These are phyloP conservation scores for Aeoliscus strigatus DNA, from an alignment of 2,797 vertebrate species.

Conservation along the genomic window DNA sequence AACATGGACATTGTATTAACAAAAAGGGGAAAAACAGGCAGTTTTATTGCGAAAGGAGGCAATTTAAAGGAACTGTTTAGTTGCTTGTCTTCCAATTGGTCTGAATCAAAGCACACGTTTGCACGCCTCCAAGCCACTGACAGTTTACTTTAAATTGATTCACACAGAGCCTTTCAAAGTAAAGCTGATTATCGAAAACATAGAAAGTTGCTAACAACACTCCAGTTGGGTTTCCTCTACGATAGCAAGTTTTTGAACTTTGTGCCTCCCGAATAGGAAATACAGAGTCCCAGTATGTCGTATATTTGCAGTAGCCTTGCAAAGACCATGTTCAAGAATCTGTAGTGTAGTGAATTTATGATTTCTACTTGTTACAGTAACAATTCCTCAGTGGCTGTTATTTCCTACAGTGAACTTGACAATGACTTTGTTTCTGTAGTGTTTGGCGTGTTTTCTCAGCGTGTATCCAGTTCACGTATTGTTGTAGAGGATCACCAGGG, in stretches of 20 bases:
- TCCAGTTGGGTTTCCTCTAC: slow-evolving; percentile 5
- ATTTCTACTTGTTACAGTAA: slow-evolving; percentile 33
- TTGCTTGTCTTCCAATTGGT: slow-evolving; percentile 27
- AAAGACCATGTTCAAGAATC: slow-evolving; percentile 26
- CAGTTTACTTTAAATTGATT: background rate
- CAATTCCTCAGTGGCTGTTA: slow-evolving; percentile 40
- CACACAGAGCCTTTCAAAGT: slow-evolving; percentile 1
- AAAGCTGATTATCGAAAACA: too few species aligned
- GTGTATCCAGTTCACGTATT: slow-evolving; percentile 35
- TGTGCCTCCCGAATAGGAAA: slow-evolving; percentile 46
- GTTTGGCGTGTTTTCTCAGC: slow-evolving; percentile 33
- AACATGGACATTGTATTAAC: background rate
- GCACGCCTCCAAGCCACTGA: slow-evolving; percentile 15
- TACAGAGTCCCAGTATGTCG: slow-evolving; percentile 25
- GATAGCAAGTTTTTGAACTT: slow-evolving; percentile 36
- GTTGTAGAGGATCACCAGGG: slow-evolving; percentile 30
- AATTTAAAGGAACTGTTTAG: background rate
- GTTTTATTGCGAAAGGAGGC: background rate
- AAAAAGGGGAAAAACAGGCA: background rate
- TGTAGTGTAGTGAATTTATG: slow-evolving; percentile 42
- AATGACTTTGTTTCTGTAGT: slow-evolving; percentile 29
- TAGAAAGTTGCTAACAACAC: too few species aligned
- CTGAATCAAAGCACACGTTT: slow-evolving; percentile 48
- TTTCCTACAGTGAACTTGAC: slow-evolving; percentile 38
- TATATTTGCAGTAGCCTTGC: slow-evolving; percentile 51